phyloP scores from a whole-genome alignment of 2,113 vertebrate genomes.

The Siniperca knerii region DNA sequence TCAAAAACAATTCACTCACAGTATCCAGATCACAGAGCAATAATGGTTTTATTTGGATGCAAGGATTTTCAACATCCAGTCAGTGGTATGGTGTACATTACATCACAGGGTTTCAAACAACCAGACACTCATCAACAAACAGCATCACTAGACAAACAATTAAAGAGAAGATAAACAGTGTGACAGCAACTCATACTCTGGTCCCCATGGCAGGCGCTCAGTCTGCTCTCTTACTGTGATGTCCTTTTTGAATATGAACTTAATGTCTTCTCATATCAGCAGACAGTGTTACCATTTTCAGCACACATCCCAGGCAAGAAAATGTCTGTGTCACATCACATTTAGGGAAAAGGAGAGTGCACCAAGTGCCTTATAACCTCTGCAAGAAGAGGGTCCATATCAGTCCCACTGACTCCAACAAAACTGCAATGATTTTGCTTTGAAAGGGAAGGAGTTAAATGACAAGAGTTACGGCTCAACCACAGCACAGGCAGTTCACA shows the following conservation, averaged over 20 bases:
- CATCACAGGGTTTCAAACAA: constrained; percentile 89
- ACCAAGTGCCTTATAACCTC: constrained; percentile 71
- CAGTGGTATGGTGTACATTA: constrained; percentile 89
- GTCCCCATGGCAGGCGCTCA: constrained; percentile 65
- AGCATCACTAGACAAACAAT: constrained; percentile 86
- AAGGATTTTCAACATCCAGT: constrained; percentile 87
- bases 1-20: constrained; percentile 13
- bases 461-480: constrained; percentile 73
- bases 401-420: constrained; percentile 60
- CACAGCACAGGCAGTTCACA: constrained; percentile 79
- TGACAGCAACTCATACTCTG: constrained; percentile 75
- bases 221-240: constrained; percentile 52
- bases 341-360: constrained; percentile 75
- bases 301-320: constrained; percentile 72
- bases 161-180: constrained; percentile 80
- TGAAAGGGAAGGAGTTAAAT: constrained; percentile 42
- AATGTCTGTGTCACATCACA: constrained; percentile 71
- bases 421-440: constrained; percentile 63
- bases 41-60: constrained; percentile 84
- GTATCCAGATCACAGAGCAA: constrained; percentile 64
- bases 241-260: constrained; percentile 74
- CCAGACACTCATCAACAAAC: constrained; percentile 89
- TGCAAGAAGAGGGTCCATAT: constrained; percentile 59
- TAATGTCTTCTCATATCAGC: constrained; percentile 63
- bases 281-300: constrained; percentile 78